Evolutionary conservation across 2,113 vertebrate species (phyloP), one percentile per base, ranked within the genome.

Genomic region (Cryptomyrus ogoouensis): DNA sequence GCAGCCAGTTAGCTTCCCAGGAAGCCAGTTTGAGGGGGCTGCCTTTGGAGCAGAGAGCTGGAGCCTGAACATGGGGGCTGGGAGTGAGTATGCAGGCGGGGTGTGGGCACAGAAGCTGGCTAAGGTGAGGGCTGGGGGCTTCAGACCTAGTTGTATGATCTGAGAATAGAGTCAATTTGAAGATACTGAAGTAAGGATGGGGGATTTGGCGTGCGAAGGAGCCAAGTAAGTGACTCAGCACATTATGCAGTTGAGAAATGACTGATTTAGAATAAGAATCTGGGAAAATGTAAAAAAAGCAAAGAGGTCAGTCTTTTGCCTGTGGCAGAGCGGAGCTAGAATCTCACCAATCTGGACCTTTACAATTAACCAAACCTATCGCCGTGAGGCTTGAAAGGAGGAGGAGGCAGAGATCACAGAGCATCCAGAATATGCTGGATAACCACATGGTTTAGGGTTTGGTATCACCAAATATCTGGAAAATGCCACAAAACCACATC

Each of bases 271-370:
- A 84, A 12, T 84, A 21, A 24, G 44, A 84, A 84, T 44, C 83
- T 84, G 83, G 83, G 83, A 84, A 84, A 44, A 44, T 42, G 62
- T 31, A 66, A 83, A n/a, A 83, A 84, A 84, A 84, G 6, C 83
- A 84, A 84, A 47, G 83, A 84, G 83, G 83, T 84, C 83, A 84
- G 83, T 84, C 83, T 84, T 84, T 80, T 46, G 83, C 83, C 83
- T 84, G 83, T 84, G 44, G 83, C 83, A 47, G 39, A 46, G 15
- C 80, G 8, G 80, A 84, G 42, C 39, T 47, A 47, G 83, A 46
- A n/a, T 42, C 83, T 84, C 42, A n/a, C 44, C 44, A 84, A n/a
- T 47, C 83, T 84, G 83, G 83, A 84, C 83, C 46, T 47, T 47
- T 3, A 46, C 83, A 27, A 47, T 84, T n/a, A 84, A 84, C 39